Evolutionary conservation across 2,888 invertebrate genomes (phyloP).

Genomic region (Drosophila stalkeri): DNA sequence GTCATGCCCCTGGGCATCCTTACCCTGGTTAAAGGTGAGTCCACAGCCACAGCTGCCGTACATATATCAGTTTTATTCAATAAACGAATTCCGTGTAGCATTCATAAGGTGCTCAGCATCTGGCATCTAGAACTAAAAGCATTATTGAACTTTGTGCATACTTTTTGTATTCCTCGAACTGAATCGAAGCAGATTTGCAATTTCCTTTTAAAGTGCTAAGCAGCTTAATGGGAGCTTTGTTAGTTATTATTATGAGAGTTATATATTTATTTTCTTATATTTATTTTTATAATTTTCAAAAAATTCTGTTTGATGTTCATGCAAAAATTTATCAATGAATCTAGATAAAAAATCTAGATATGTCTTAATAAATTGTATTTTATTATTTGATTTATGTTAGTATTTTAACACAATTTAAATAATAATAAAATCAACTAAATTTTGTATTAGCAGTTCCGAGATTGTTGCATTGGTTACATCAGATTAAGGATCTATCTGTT

Average conservation of each 20-base stretch:
- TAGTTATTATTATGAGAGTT: background rate
- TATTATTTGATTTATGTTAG: no score
- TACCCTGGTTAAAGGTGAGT: constrained; percentile 92
- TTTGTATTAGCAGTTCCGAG: background rate
- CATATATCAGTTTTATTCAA: background rate
- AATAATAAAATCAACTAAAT: no score
- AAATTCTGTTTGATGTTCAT: no score
- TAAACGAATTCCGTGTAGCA: background rate
- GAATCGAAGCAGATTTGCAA: background rate
- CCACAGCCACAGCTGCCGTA: background rate
- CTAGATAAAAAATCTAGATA: no score
- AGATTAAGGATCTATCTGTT: background rate
- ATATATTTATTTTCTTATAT: background rate
- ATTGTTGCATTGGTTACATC: background rate
- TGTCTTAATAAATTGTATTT: no score
- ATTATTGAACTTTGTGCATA: background rate
- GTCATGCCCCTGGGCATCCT: constrained; percentile 98
- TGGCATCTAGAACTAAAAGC: no score
- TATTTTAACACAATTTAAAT: no score
- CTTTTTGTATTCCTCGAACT: background rate
- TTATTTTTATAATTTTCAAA: background rate
- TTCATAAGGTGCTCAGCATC: background rate
- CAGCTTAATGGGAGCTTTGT: background rate
- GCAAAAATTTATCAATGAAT: no score
- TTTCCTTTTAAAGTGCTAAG: background rate